A percentile compares a stretch with the other conserved stretches of the same genome.
These are phyloP conservation scores for Pristionchus arcanus DNA, from an alignment of 2,888 invertebrate species.

Conservation along the genomic window DNA sequence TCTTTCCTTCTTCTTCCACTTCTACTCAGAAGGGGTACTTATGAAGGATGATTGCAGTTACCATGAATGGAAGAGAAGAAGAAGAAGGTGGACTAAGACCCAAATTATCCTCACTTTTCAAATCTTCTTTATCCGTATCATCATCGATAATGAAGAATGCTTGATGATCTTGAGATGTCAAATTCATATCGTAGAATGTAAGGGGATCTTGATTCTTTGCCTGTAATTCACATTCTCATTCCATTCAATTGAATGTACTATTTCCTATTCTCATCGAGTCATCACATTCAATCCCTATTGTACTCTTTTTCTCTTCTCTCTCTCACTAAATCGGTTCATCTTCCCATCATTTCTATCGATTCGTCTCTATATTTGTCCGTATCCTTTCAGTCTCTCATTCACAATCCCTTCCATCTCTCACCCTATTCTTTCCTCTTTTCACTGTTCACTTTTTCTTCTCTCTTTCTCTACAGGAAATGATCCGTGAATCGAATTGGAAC, in stretches of 20 bases:
- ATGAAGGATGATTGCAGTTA: background rate
- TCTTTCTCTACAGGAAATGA: conserved; percentile 17
- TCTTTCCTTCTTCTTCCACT: background rate
- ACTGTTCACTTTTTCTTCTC: background rate
- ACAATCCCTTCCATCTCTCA: background rate
- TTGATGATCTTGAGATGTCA: conserved; percentile 98
- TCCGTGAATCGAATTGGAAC: background rate
- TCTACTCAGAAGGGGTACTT: conserved; percentile 21
- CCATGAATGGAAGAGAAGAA: background rate
- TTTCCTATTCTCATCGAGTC: background rate
- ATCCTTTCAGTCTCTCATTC: background rate
- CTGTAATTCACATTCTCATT: conserved; percentile 80
- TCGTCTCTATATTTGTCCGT: conserved; percentile 35
- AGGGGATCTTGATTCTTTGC: conserved; percentile 86
- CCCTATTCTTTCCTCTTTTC: background rate
- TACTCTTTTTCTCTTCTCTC: conserved; percentile 19
- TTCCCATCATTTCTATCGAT: conserved; percentile 47
- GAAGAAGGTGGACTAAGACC: conserved; percentile 79
- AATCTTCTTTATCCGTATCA: conserved; percentile 90
- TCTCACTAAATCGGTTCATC: conserved; percentile 31
- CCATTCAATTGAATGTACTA: background rate
- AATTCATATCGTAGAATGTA: conserved; percentile 98
- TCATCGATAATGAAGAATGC: conserved; percentile 94
- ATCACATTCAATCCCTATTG: background rate
- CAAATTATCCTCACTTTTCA: conserved; percentile 84